These are phyloP conservation scores for Rugalucina vietnamica DNA, from an alignment of 2,888 invertebrate species.

Conservation along the genomic window DNA sequence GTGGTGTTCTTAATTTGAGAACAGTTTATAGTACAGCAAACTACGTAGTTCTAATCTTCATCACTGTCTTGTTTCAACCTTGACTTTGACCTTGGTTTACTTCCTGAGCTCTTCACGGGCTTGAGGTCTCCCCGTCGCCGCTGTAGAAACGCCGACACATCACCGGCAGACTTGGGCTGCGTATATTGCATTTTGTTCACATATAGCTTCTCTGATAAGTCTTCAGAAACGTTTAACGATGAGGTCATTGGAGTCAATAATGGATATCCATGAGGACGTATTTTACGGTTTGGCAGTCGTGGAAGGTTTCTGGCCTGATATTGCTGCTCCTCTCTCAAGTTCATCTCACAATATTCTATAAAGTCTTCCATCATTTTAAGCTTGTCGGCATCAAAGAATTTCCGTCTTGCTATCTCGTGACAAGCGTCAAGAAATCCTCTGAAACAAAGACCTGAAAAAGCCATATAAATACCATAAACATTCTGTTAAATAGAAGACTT, in stretches of 20 bases:
- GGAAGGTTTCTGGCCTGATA: constrained; percentile 54
- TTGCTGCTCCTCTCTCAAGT: constrained; percentile 64
- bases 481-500: too few relatives aligned
- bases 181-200: constrained; percentile 32
- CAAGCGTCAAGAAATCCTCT: constrained; percentile 82
- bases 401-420: constrained; percentile 76
- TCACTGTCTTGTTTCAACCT: constrained; percentile 32
- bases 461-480: too few relatives aligned
- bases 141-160: constrained; percentile 62
- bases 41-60: neutral
- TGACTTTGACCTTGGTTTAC: constrained; percentile 22
- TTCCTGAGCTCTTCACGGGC: constrained; percentile 34
- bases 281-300: constrained; percentile 48
- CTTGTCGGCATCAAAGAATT: constrained; percentile 66
- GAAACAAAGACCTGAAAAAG: constrained; percentile 77
- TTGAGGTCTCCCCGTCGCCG: constrained; percentile 44
- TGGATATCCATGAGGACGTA: constrained; percentile 60
- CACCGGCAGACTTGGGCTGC: constrained; percentile 61
- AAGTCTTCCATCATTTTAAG: constrained; percentile 74
- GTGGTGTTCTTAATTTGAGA: neutral
- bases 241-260: constrained; percentile 49
- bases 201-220: constrained; percentile 49
- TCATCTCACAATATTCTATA: constrained; percentile 74
- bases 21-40: neutral
- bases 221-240: constrained; percentile 46